Evolutionary conservation across 2,888 invertebrate genomes (phyloP), one percentile per base, ranked within the genome.

Genomic region (Lasius fuliginosus): DNA sequence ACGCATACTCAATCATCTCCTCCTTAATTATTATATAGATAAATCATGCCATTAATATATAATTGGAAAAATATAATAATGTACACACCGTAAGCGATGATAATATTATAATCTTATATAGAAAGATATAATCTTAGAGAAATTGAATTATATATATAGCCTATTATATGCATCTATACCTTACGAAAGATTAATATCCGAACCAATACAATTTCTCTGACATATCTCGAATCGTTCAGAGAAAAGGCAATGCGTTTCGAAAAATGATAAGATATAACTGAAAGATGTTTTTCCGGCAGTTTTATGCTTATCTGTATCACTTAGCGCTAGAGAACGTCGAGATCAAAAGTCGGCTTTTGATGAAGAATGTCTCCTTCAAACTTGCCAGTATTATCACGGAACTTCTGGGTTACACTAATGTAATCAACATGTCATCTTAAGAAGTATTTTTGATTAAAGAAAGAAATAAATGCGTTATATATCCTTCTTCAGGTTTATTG

Each of bases 251-350:
- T 49, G 0, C 40, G 27, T 40, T 30, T 1, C 5, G 23, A 40
- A 49, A 83, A 67, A 30, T 3, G 3, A 53, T 33, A 49, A 53
- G 18, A 53, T 18, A 23, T 15, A 36, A 27, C 18, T 23, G 8
- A 53, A n/a, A 58, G 42, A 74, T 33, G 3, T 30, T 67, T 64
- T 67, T 49, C 15, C 85, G 83, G 68, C 95, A 97, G 97, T 98
- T 97, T 93, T 97, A 96, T 91, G 97, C 97, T 0, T 98, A 98
- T 93, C 95, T 98, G 1, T 97, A 97, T 94, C 96, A 97, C 30
- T 93, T 98, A 77, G 97, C 97, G 85, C 95, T 96, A 94, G 95
- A 96, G 0, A 97, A 97, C 83, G 96, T 96, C 0, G 96, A 96
- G 0, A 96, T 96, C 77, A 96, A 96, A 90, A 96, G 96, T 6